These are phyloP conservation scores for Aurelia sp. DNA, from an alignment of 30 jellyfish, hydroid and myxozoan genomes.

Conservation along the genomic window DNA sequence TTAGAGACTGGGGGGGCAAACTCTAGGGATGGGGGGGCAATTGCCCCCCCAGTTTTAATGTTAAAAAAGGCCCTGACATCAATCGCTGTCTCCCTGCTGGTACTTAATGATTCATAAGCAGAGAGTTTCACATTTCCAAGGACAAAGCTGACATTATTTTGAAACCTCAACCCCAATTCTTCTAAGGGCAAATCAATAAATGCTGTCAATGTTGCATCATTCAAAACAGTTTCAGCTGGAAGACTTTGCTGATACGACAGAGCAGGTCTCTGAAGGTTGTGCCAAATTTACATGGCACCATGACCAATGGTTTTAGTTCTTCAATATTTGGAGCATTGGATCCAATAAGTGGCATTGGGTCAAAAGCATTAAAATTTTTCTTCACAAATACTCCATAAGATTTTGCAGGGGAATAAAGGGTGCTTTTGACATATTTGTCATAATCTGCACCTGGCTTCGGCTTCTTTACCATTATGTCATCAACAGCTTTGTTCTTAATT, in stretches of 20 bases:
- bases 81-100: constrained; percentile 5
- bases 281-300: constrained; percentile 17
- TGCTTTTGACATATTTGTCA: constrained; percentile 14
- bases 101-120: background rate
- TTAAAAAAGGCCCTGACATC: too few species aligned
- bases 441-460: constrained; percentile 24
- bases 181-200: constrained; percentile 4
- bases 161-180: constrained; percentile 13
- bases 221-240: constrained; percentile 7
- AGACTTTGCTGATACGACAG: constrained; percentile 20
- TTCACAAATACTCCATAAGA: background rate
- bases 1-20: too few species aligned
- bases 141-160: constrained; percentile 1
- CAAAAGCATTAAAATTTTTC: constrained; percentile 7
- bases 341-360: constrained; percentile 21
- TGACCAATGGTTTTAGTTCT: background rate
- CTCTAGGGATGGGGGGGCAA: too few species aligned
- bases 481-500: background rate
- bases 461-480: constrained; percentile 15
- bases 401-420: constrained; percentile 27
- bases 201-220: background rate
- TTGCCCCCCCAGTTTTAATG: too few species aligned
- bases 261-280: constrained; percentile 2
- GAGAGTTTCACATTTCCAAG: background rate
- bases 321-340: background rate